Base-by-base conservation (phyloP, 2,888 invertebrate species). In the Unio delphinus region DNA sequence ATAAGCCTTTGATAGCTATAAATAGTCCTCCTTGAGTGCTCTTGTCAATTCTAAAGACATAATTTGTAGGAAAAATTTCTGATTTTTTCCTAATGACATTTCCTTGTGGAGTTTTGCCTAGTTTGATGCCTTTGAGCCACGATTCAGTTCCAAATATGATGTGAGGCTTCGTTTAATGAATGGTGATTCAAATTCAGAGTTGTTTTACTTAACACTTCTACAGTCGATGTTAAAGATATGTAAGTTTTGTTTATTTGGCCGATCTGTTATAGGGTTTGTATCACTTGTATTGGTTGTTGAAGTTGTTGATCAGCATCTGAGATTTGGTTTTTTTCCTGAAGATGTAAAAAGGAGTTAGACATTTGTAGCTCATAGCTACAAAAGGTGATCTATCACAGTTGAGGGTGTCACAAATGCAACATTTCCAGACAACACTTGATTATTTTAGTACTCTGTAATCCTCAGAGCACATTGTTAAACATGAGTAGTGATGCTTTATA, bases 31-130 rank as follows among this genome's bases (percentile, higher is more conserved):
- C 67, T 30, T 60, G 55, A 59, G 67, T 54, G 17, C n/a, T 23
- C 17, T 67, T 28, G 63, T 64, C 66, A 26, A 66, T 70, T 55
- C 64, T 64, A 23, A 57, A 67, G 3, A 67, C 64, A 26, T 5
- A 60, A 61, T 59, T 7, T 67, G 23, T 61, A 7, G 61, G 70
- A n/a, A 70, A 70, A n/a, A 67, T 64, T 67, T 70, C 70, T 55
- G 67, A 56, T 60, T 57, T 64, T 60, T 56, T 30, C 0, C 23
- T 23, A 30, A 67, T 70, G 11, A 67, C 67, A 61, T 70, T 63
- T 55, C 30, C 17, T 3, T 15, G 2, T 54, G 8, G 34, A 4
- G 58, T 8, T 64, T 70, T 66, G 18, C 66, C 61, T 17, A 64
- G 64, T 67, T 70, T 63, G 23, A 56, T 34, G 23, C 67, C 67